phyloP scores from a whole-genome alignment of 1,140 invertebrate genomes.

The Hermatobates lingyangjiaoensis region DNA sequence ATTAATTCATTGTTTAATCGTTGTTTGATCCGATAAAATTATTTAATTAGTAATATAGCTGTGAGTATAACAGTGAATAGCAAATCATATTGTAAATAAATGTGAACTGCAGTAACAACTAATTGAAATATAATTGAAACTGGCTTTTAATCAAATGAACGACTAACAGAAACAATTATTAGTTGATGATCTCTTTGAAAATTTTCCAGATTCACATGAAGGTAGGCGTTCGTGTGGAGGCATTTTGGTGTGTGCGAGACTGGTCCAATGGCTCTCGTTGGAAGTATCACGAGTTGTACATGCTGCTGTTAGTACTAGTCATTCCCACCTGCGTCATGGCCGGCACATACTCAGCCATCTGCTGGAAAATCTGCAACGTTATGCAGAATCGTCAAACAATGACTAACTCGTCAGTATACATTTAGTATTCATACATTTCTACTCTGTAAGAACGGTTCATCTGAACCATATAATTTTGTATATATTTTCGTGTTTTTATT shows the following conservation, averaged over 20 bases:
- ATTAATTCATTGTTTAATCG: too few species aligned
- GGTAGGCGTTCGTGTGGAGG: constrained; percentile 30
- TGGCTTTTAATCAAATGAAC: too few species aligned
- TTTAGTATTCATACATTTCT: not conserved
- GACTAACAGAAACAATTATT: too few species aligned
- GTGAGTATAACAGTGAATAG: too few species aligned
- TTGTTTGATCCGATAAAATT: too few species aligned
- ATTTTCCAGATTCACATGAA: constrained; percentile 23
- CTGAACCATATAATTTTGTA: too few species aligned
- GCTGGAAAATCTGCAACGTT: constrained; percentile 41
- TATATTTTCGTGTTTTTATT: too few species aligned
- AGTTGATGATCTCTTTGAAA: too few species aligned
- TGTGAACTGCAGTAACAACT: too few species aligned
- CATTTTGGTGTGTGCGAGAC: constrained; percentile 41
- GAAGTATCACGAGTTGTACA: constrained; percentile 42
- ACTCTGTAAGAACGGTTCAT: not conserved
- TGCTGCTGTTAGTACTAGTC: constrained; percentile 41
- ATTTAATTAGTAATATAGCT: too few species aligned
- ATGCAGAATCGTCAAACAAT: constrained; percentile 34
- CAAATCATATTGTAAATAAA: too few species aligned
- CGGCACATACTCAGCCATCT: constrained; percentile 42
- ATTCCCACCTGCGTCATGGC: constrained; percentile 42
- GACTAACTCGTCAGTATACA: constrained; percentile 29
- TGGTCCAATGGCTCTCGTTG: constrained; percentile 29
- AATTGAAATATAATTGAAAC: too few species aligned